These are phyloP conservation scores for Eupeodes luniger DNA, from an alignment of 2,888 invertebrate genomes.

Conservation along the genomic window DNA sequence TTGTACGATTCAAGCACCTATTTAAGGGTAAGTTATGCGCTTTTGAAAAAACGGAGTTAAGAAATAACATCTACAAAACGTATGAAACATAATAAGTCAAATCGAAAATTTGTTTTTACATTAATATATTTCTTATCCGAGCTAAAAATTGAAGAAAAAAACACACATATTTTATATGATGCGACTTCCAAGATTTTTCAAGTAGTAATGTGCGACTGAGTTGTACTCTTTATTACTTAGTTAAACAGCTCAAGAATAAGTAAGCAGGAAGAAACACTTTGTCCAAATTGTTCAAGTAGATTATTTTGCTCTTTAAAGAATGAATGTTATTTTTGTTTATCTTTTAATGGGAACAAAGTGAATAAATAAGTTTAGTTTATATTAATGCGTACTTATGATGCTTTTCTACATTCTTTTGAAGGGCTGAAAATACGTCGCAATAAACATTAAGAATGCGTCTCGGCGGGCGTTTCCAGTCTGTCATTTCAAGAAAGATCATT, in stretches of 20 bases:
- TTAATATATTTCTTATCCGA: too few relatives aligned
- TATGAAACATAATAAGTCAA: too few relatives aligned
- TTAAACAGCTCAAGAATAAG: not conserved
- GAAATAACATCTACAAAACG: too few relatives aligned
- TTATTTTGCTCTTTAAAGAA: not conserved
- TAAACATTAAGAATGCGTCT: too few relatives aligned
- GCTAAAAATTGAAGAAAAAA: too few relatives aligned
- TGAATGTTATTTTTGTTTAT: not conserved
- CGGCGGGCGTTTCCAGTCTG: too few relatives aligned
- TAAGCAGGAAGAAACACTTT: not conserved
- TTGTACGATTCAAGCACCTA: too few relatives aligned
- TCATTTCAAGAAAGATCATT: too few relatives aligned
- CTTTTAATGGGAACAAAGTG: slow-evolving; percentile 14
- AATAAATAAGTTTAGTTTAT: not conserved
- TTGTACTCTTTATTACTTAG: not conserved
- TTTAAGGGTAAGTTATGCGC: not conserved
- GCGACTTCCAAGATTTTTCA: not conserved
- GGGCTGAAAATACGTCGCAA: not conserved
- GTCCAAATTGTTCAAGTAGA: slow-evolving; percentile 22
- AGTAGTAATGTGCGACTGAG: not conserved
- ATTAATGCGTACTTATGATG: not conserved
- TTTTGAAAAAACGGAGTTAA: not conserved
- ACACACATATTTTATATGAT: too few relatives aligned
- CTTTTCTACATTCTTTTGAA: not conserved
- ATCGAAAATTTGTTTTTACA: too few relatives aligned